Evolutionary conservation across 2,797 vertebrate genomes (phyloP).

Genomic region (Pantherophis alleghaniensis): DNA sequence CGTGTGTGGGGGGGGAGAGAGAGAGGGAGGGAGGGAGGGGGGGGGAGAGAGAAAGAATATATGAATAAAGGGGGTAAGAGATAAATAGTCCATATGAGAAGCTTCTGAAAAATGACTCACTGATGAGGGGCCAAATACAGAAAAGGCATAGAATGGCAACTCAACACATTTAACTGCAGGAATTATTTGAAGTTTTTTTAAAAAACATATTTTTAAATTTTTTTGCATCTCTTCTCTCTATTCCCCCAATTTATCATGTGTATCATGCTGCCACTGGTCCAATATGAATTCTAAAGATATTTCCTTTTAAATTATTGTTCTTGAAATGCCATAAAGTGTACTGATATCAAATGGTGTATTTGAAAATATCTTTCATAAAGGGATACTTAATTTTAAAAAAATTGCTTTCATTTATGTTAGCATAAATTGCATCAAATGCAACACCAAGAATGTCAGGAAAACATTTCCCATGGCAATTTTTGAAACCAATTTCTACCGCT

Average conservation of each 20-base stretch:
- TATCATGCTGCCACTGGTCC: fast-evolving
- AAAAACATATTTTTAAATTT: background rate
- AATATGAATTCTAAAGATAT: background rate
- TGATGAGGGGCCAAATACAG: background rate
- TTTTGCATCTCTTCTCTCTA: background rate
- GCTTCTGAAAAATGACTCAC: background rate
- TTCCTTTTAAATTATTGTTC: background rate
- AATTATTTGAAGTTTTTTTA: background rate
- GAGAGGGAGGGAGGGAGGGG: no score
- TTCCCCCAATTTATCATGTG: background rate
- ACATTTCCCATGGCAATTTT: background rate
- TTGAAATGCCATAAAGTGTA: background rate
- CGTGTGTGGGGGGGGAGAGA: no score
- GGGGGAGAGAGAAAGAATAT: background rate
- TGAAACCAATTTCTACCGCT: background rate
- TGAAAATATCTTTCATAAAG: background rate
- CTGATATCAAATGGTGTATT: background rate
- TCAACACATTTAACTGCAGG: background rate
- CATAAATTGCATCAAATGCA: background rate
- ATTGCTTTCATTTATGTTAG: background rate
- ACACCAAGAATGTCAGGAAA: background rate
- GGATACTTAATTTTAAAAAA: background rate
- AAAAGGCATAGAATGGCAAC: background rate
- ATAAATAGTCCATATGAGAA: background rate
- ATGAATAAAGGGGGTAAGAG: background rate